These are phyloP conservation scores for Leptopilina boulardi DNA, from an alignment of 1,140 invertebrate genomes.

Conservation along the genomic window DNA sequence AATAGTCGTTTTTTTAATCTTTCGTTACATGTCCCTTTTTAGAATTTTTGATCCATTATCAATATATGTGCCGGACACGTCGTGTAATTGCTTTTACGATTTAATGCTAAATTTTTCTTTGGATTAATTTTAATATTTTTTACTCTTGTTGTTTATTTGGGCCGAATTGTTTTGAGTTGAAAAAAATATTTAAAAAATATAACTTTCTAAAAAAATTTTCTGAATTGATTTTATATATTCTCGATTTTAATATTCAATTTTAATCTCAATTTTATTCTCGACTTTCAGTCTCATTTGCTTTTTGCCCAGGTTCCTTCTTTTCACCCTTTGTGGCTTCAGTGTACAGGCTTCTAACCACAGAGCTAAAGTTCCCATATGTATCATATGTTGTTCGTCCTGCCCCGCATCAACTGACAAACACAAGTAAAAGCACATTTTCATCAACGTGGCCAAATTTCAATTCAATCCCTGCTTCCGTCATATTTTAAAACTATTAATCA, in stretches of 20 bases:
- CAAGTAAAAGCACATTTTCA: constrained; percentile 52
- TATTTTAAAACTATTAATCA: too few species aligned
- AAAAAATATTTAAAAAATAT: too few species aligned
- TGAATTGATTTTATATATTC: too few species aligned
- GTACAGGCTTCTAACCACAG: constrained; percentile 74
- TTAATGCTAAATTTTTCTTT: too few species aligned
- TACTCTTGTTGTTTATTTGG: too few species aligned
- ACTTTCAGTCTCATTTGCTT: constrained; percentile 40
- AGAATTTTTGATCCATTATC: too few species aligned
- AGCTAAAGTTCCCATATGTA: constrained; percentile 76
- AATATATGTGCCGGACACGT: too few species aligned
- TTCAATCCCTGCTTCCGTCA: too few species aligned
- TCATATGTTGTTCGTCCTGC: constrained; percentile 72
- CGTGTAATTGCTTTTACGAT: too few species aligned
- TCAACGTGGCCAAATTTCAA: neutral
- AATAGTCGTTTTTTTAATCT: constrained; percentile 23
- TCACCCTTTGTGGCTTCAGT: constrained; percentile 57
- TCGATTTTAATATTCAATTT: neutral
- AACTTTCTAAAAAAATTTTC: too few species aligned
- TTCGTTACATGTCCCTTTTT: constrained; percentile 41
- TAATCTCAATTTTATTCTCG: constrained; percentile 34
- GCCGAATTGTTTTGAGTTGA: too few species aligned
- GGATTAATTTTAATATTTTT: too few species aligned
- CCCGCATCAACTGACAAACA: constrained; percentile 62
- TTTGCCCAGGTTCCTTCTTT: constrained; percentile 32